Evolutionary conservation across 2,888 invertebrate genomes (phyloP), one percentile per base, ranked within the genome.

Genomic region (Amphimallon solstitiale): DNA sequence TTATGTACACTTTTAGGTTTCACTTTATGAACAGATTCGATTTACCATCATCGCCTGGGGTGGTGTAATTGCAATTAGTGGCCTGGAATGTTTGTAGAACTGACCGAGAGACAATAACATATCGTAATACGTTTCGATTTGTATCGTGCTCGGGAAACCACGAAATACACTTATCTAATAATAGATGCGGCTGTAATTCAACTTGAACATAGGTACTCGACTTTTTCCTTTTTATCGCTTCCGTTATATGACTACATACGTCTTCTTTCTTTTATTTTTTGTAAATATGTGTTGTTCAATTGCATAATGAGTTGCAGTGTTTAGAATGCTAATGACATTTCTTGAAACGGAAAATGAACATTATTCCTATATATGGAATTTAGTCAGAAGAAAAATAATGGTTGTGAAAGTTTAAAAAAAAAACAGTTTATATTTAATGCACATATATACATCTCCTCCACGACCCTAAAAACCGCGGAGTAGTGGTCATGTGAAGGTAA

Each of bases 111-210:
- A 7, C 10, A 10, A 45, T 40, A 40, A 21, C 12, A 40, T 23
- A 38, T 43, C 56, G 40, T 56, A 40, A 56, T 56, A 23, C 4
- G 14, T 56, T 40, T 38, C 12, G 23, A 40, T 56, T 23, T 15
- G 56, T 52, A 56, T 40, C 40, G 54, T 21, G 10, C 12, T 29
- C n/a, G 34, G 40, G 21, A 21, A 56, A 56, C 56, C 21, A 56
- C 56, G 23, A 40, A 23, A 38, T 23, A 40, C 40, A 23, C 23
- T 56, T 56, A 56, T 43, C 56, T 40, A 56, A 56, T 54, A 56
- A 56, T 56, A 56, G 40, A 43, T 43, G 29, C 56, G 23, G 14
- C 56, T 21, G 56, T 56, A 56, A 56, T 56, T 56, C 23, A n/a
- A 1, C 14, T 56, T 56, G 23, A 40, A 40, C 23, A 14, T 14